A percentile compares a stretch with the other conserved stretches of the same genome.
phyloP scores from a whole-genome alignment of 1,140 invertebrate genomes.

The Drosophila lacteicornis region DNA sequence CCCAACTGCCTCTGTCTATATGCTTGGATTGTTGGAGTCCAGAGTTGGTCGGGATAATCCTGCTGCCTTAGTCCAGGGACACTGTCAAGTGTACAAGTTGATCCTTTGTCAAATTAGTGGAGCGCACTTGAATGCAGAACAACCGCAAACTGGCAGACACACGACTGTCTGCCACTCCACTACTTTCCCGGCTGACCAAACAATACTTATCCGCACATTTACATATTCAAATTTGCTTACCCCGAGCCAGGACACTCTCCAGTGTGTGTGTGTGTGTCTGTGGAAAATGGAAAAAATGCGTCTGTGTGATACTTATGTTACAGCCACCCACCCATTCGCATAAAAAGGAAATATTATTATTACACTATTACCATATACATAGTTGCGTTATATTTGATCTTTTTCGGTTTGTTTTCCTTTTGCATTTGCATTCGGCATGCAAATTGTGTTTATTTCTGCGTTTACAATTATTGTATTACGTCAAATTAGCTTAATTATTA shows the following conservation, averaged over 20 bases:
- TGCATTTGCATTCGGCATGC: conserved; percentile 18
- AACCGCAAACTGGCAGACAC: conserved; percentile 53
- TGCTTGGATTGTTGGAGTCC: background rate
- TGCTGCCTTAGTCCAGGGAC: conserved; percentile 43
- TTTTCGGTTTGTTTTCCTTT: conserved; percentile 15
- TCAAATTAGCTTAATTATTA: conserved; percentile 81
- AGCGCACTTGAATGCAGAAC: conserved; percentile 61
- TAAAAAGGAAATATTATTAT: conserved; percentile 5
- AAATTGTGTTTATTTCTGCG: conserved; percentile 39
- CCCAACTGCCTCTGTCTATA: background rate
- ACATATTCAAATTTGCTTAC: conserved; percentile 35
- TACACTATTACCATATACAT: conserved; percentile 42
- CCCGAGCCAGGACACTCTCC: background rate
- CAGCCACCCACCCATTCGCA: background rate
- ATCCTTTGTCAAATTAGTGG: conserved; percentile 78
- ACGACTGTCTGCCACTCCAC: conserved; percentile 7
- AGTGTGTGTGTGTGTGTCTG: background rate
- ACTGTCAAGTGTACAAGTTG: conserved; percentile 71
- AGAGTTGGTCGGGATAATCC: conserved; percentile 21
- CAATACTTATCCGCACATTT: conserved; percentile 41
- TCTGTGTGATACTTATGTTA: conserved; percentile 6
- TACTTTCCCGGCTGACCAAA: conserved; percentile 22
- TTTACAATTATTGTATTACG: conserved; percentile 80
- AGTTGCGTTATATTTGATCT: conserved; percentile 39
- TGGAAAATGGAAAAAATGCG: conserved; percentile 11